phyloP scores from a whole-genome alignment of 2,113 vertebrate genomes.

The Ornithorhynchus anatinus region DNA sequence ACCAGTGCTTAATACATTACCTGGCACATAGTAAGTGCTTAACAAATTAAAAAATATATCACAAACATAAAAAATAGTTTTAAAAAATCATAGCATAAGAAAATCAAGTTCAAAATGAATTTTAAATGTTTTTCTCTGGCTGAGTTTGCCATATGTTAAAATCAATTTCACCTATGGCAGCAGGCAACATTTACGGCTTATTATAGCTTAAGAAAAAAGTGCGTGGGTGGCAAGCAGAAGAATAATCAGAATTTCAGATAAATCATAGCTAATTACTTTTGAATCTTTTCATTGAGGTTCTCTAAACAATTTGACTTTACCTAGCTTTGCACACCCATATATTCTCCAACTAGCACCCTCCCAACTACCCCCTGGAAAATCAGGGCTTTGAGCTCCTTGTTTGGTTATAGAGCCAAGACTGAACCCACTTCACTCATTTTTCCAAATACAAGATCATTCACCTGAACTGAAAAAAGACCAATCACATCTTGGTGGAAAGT shows the following conservation, averaged over 20 bases:
- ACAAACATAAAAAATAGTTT: conserved; percentile 33
- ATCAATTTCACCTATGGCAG: conserved; percentile 53
- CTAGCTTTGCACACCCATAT: too few relatives aligned
- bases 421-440: too few relatives aligned
- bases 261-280: background rate
- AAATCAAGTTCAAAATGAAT: conserved; percentile 27
- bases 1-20: too few relatives aligned
- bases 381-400: too few relatives aligned
- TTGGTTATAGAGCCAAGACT: too few relatives aligned
- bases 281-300: conserved; percentile 19
- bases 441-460: too few relatives aligned
- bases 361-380: too few relatives aligned
- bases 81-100: conserved; percentile 42
- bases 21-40: too few relatives aligned
- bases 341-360: too few relatives aligned
- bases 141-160: conserved; percentile 59
- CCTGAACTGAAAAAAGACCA: too few relatives aligned
- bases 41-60: too few relatives aligned
- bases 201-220: conserved; percentile 59
- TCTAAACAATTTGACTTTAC: conserved; percentile 13
- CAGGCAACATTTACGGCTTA: conserved; percentile 38
- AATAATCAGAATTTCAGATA: conserved; percentile 17
- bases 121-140: conserved; percentile 59
- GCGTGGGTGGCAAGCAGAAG: conserved; percentile 61
- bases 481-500: too few relatives aligned